Percentiles rank a stretch among this genome's conserved stretches.
These are phyloP conservation scores for Petrocephalus schoutedeni DNA, from an alignment of 2,797 vertebrate species.

Conservation along the genomic window DNA sequence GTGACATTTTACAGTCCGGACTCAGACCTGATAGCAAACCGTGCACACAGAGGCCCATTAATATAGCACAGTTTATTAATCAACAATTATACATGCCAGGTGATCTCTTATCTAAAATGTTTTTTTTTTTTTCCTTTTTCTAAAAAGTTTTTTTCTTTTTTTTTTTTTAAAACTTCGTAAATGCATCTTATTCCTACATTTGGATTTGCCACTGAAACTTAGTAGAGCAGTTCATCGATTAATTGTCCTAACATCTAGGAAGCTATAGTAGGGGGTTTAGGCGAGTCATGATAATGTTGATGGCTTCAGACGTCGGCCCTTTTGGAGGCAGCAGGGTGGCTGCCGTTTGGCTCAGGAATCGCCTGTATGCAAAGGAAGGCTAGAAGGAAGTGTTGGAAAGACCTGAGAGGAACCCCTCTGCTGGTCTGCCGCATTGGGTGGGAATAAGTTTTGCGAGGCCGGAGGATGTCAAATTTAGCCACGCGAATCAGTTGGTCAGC, in stretches of 20 bases:
- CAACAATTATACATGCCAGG: not conserved
- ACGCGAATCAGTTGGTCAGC: not conserved
- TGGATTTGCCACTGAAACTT: not conserved
- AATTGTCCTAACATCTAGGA: not conserved
- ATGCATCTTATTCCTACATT: not conserved
- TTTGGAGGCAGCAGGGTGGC: not conserved
- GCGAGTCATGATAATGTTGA: not conserved
- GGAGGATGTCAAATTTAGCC: not conserved
- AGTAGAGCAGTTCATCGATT: not conserved
- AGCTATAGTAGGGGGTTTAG: not conserved
- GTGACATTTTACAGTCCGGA: not conserved
- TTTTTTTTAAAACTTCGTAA: not conserved
- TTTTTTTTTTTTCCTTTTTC: not conserved
- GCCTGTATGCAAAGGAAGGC: not conserved
- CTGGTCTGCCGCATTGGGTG: not conserved
- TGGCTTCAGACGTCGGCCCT: not conserved
- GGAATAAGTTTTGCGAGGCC: not conserved
- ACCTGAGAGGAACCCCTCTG: not conserved
- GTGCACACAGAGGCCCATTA: not conserved
- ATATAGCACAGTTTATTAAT: not conserved
- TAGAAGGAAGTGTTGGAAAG: not conserved
- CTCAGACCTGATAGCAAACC: not conserved
- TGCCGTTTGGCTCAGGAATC: not conserved
- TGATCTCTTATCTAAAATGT: slow-evolving; percentile 9
- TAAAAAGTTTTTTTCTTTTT: not conserved